Evolutionary conservation across 2,888 invertebrate species (phyloP), one percentile per base, ranked within the genome.

Genomic region (Drosophila affinis): DNA sequence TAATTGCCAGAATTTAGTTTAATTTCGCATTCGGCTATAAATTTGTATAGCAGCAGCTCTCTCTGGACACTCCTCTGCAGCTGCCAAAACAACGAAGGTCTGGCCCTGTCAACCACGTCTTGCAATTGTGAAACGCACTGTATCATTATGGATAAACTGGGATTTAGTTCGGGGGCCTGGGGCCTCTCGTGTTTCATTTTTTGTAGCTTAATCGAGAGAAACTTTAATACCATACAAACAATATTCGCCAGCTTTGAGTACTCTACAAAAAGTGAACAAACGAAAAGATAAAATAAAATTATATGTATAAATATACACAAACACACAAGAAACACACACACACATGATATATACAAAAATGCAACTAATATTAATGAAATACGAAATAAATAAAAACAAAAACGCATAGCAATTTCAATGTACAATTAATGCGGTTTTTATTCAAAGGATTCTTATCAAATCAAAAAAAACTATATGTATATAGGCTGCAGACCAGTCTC

Each of bases 381-480:
- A 69, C 60, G 61, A 71, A 71, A 56, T 51, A 70, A 71, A 32
- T 47, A 57, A 21, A 46, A 27, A 47, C n/a, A 27, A 72, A 47
- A 69, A 59, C 71, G 64, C 64, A 72, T 39, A 72, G 72, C 62
- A 72, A 72, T 72, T 71, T 72, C 55, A 72, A 72, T 64, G 64
- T 59, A 49, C 39, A 70, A 58, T 56, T 58, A 54, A 53, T 47
- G 58, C 59, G 44, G 51, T 62, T 62, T 62, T 45, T 45, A 52
- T 53, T 64, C 70, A 34, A 32, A 6, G 34, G 14, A 12, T 4
- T 34, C 32, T 10, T 32, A 3, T 10, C 0, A 32, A 32, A 32
- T 9, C 7, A 2, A 29, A 29, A 9, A 3, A 29, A 29, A 9
- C 0, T 6, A 24, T 21, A 24, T 24, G 5, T 5, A 5, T 3